phyloP scores from a whole-genome alignment of 2,888 invertebrate genomes.

The Drosophila trichaetosa region DNA sequence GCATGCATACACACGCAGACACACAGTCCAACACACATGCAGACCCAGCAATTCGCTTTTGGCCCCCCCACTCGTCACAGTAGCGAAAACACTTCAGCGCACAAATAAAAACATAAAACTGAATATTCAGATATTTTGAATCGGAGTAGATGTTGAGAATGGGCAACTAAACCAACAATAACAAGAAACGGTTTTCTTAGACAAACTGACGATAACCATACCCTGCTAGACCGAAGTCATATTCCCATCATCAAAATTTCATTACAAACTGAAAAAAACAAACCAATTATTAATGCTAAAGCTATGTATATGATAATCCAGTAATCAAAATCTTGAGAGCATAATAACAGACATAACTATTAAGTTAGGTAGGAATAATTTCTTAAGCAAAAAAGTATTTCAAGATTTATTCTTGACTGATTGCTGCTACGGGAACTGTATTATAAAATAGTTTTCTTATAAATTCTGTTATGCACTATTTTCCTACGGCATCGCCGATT shows the following conservation, averaged over 20 bases:
- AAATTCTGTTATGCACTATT: not conserved
- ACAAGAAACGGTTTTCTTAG: not conserved
- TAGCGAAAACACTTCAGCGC: constrained; percentile 66
- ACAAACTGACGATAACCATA: not conserved
- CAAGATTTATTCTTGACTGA: not conserved
- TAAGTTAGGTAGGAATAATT: not conserved
- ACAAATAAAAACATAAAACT: constrained; percentile 41
- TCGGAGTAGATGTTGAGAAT: constrained; percentile 11
- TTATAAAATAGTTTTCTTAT: not conserved
- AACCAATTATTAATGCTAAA: not conserved
- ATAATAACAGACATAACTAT: not conserved
- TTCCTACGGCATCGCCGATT: not conserved
- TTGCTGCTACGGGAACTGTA: not conserved
- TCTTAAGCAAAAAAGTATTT: not conserved
- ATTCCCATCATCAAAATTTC: not conserved
- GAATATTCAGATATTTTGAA: constrained; percentile 54
- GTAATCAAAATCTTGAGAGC: not conserved
- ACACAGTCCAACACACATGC: not conserved
- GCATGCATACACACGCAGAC: constrained; percentile 27
- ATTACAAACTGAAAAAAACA: not conserved
- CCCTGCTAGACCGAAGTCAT: not conserved
- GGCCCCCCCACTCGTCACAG: constrained; percentile 47
- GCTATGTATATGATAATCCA: not conserved
- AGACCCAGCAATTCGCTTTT: constrained; percentile 15
- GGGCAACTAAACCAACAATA: constrained; percentile 29